These are phyloP conservation scores for Sycon ciliatum DNA, from an alignment of 37 sponge, comb jelly and placozoan genomes.

Conservation along the genomic window DNA sequence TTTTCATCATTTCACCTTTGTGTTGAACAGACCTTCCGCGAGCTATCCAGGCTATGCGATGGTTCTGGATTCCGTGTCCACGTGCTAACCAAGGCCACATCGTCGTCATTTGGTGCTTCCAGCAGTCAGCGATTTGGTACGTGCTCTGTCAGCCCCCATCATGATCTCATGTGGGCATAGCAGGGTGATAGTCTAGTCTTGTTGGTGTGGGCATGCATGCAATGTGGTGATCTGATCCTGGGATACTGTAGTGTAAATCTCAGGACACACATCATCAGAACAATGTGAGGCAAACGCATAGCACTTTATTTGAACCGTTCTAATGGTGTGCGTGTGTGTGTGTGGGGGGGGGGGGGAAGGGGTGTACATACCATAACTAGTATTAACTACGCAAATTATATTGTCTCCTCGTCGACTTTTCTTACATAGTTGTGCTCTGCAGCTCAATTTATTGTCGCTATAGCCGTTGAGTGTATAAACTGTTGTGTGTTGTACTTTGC, in stretches of 20 bases:
- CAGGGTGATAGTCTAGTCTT: neutral
- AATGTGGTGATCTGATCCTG: too few relatives aligned
- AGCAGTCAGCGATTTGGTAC: constrained; percentile 67
- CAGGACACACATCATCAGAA: too few relatives aligned
- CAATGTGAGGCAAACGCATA: too few relatives aligned
- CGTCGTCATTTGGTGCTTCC: constrained; percentile 57
- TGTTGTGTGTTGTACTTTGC: constrained; percentile 15
- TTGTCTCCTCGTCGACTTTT: too few relatives aligned
- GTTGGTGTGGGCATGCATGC: neutral
- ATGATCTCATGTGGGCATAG: neutral
- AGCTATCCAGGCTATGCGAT: constrained; percentile 54
- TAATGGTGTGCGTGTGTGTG: too few relatives aligned
- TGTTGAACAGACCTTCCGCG: constrained; percentile 75
- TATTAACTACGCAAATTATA: too few relatives aligned
- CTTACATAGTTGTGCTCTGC: too few relatives aligned
- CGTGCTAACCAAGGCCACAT: constrained; percentile 78
- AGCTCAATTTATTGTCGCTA: too few relatives aligned
- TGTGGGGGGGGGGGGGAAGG: too few relatives aligned
- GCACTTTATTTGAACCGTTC: too few relatives aligned
- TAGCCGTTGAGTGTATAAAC: constrained; percentile 23
- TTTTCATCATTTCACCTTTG: too few relatives aligned
- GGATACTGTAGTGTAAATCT: neutral
- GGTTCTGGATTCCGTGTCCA: constrained; percentile 74
- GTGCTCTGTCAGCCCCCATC: neutral
- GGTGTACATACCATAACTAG: too few relatives aligned